Evolutionary conservation across 2,888 invertebrate genomes (phyloP).

Genomic region (Sesia apiformis): DNA sequence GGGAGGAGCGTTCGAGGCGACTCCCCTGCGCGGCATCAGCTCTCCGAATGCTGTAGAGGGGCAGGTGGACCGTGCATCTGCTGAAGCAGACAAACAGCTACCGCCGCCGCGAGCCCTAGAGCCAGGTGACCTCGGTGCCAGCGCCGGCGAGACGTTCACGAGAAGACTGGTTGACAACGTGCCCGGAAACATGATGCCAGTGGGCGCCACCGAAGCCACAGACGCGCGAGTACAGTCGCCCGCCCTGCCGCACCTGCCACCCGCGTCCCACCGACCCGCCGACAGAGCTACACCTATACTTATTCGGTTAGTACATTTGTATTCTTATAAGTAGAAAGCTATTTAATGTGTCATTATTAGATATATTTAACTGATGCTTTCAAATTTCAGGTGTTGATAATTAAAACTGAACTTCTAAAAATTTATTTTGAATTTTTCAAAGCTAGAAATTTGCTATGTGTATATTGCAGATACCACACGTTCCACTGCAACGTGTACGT

Average conservation of each 20-base stretch:
- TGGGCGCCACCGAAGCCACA: conserved; percentile 54
- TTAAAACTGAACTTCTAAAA: no score
- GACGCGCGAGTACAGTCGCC: conserved; percentile 63
- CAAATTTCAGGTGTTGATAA: no score
- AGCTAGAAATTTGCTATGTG: no score
- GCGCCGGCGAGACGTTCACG: conserved; percentile 10
- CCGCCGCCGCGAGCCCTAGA: not conserved
- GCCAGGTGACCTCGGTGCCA: not conserved
- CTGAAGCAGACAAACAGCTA: conserved; percentile 13
- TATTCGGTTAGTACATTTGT: conserved; percentile 28
- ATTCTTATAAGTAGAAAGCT: no score
- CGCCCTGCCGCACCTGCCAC: conserved; percentile 56
- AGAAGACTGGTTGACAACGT: conserved; percentile 32
- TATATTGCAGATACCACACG: no score
- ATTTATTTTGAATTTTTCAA: no score
- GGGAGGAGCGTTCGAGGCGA: conserved; percentile 44
- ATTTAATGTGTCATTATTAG: no score
- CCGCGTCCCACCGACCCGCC: conserved; percentile 33
- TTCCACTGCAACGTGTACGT: no score
- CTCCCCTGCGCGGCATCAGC: conserved; percentile 7
- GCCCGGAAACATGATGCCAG: conserved; percentile 44
- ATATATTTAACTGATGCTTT: no score
- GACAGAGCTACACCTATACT: conserved; percentile 56
- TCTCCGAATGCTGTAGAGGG: conserved; percentile 12
- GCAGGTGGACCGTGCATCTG: conserved; percentile 2